phyloP scores from a whole-genome alignment of 2,888 invertebrate genomes.

The Sialis lutaria region DNA sequence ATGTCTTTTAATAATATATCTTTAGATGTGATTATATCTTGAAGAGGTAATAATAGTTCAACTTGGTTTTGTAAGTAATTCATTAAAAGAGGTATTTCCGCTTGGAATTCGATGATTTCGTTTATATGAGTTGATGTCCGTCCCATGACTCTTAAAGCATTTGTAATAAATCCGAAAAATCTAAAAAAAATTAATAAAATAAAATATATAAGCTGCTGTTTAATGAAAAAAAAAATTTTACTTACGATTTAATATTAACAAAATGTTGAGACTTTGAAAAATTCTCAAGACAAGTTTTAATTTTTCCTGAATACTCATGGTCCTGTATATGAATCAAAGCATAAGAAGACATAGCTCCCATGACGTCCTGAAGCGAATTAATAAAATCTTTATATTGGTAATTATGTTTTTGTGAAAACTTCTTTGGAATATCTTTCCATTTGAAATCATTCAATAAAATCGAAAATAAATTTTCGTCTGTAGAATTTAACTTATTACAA shows the following conservation, averaged over 20 bases:
- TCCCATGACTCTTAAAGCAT: not conserved
- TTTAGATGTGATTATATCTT: not conserved
- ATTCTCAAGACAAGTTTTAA: conserved; percentile 6
- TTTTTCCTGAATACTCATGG: conserved; percentile 3
- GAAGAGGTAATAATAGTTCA: not conserved
- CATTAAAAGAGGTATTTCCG: conserved; percentile 3
- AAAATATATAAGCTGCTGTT: too few relatives aligned
- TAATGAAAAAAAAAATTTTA: not conserved
- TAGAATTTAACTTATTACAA: conserved; percentile 28
- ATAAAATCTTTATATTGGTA: conserved; percentile 1
- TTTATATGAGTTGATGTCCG: not conserved
- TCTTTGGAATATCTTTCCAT: conserved; percentile 25
- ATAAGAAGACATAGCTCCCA: not conserved
- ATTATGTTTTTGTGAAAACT: not conserved
- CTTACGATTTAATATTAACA: conserved; percentile 6
- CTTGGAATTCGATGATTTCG: conserved; percentile 3
- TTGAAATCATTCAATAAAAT: conserved; percentile 31
- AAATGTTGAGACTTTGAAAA: conserved; percentile 4
- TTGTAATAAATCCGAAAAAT: not conserved
- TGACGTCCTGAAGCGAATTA: not conserved
- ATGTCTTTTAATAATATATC: not conserved
- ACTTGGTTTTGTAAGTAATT: conserved; percentile 1
- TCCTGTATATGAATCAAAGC: conserved; percentile 5
- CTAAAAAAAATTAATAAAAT: too few relatives aligned
- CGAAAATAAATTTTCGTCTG: conserved; percentile 23